Evolutionary conservation across 2,888 invertebrate species (phyloP), one percentile per base, ranked within the genome.

Genomic region (Melipona beecheii): DNA sequence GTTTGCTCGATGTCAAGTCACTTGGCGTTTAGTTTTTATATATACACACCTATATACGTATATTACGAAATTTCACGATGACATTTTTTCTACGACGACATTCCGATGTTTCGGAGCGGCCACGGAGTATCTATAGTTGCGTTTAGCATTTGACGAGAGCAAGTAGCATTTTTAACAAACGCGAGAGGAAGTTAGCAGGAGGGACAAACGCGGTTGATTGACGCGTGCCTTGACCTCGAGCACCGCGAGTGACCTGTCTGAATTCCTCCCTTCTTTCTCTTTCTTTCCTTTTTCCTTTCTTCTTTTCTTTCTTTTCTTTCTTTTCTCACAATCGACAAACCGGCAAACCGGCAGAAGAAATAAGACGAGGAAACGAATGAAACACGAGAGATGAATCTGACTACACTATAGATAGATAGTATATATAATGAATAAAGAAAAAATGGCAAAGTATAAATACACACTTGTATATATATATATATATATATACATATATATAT

Each of bases 381-480:
- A 87, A 91, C 88, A 83, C 83, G 88, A 90, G 89, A 91, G 86
- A 92, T 89, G 91, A 93, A 93, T 92, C 91, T 92, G 92, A 93
- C 91, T 92, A 93, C 90, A 88, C 88, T 92, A 87, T 89, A 92
- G 91, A 92, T 93, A 93, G 92, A 90, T 93, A 93, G 91, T 91
- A 91, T 92, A 92, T 89, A 89, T 92, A 91, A 89, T 88, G 84
- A 90, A 90, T 90, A 88, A 90, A 88, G 89, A 80, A 89, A 87
- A 85, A 90, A 88, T 75, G 90, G 87, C 88, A 83, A 90, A 90
- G 83, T 88, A 90, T 92, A 92, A 91, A 90, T 90, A 92, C 90
- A 90, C 89, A 90, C 86, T 88, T 87, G 87, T 80, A 89, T 19
- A 52, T 78, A 86, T 86, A 91, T 87, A 92, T 91, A 91, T 89